A percentile compares a stretch with the other conserved stretches of the same genome.
These are phyloP conservation scores for Sardinella longiceps DNA, from an alignment of 2,797 vertebrate species.

Conservation along the genomic window DNA sequence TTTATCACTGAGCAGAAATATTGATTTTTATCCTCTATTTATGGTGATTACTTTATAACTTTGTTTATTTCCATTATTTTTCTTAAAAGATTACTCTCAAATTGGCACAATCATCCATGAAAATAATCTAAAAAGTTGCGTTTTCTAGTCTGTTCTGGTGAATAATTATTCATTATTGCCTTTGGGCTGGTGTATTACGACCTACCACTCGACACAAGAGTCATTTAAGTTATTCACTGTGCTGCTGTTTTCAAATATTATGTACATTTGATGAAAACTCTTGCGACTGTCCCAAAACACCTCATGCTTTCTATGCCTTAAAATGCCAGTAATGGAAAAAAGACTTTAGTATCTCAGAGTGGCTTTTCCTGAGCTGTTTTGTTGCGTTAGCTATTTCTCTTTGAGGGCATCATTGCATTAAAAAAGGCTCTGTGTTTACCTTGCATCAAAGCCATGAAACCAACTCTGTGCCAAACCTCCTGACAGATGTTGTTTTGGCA, in stretches of 20 bases:
- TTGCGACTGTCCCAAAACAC: not conserved
- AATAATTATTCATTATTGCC: not conserved
- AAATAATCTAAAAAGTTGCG: slow-evolving; percentile 43
- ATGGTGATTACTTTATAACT: not conserved
- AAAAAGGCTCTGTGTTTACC: slow-evolving; percentile 56
- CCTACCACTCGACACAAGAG: not conserved
- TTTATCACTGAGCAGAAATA: not conserved
- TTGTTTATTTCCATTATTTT: not conserved
- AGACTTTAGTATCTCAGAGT: not conserved
- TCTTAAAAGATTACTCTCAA: not conserved
- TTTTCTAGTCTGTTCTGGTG: slow-evolving; percentile 33
- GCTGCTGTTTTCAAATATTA: not conserved
- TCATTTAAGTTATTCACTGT: not conserved
- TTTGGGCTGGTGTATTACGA: not conserved
- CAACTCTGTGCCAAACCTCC: slow-evolving; percentile 25
- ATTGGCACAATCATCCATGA: not conserved
- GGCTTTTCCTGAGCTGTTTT: not conserved
- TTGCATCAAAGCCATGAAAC: slow-evolving; percentile 45
- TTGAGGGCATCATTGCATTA: slow-evolving; percentile 38
- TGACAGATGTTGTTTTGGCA: slow-evolving; percentile 46
- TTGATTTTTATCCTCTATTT: not conserved
- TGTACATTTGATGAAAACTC: not conserved
- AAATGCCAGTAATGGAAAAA: not conserved
- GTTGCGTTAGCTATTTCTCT: slow-evolving; percentile 29
- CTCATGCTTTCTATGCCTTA: not conserved